phyloP scores from a whole-genome alignment of 1,140 invertebrate genomes.

The Metaphire vulgaris region DNA sequence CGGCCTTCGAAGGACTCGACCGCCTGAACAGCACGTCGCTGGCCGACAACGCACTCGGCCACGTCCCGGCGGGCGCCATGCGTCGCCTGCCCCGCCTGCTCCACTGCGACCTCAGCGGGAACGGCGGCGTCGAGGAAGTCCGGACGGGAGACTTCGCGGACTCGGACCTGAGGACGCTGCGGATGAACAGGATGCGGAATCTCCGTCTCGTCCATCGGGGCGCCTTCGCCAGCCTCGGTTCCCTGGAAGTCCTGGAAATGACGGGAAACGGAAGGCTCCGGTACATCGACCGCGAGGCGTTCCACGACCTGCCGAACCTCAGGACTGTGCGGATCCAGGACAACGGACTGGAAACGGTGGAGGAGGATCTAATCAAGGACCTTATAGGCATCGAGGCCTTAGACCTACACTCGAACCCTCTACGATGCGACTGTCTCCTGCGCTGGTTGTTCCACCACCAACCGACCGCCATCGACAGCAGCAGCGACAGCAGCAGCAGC shows the following conservation, averaged over 20 bases:
- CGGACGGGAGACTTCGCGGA: background rate
- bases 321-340: constrained; percentile 7
- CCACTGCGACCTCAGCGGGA: background rate
- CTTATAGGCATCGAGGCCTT: background rate
- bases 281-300: constrained; percentile 21
- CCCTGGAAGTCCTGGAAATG: background rate
- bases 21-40: background rate
- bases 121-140: background rate
- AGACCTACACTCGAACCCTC: constrained; percentile 12
- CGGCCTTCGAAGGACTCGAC: constrained; percentile 17
- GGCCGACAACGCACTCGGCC: constrained; percentile 6
- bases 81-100: background rate
- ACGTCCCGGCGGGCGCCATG: constrained; percentile 13
- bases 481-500: background rate
- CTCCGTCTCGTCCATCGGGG: no score
- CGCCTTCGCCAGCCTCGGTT: background rate
- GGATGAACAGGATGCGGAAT: background rate
- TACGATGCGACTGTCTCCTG: constrained; percentile 18
- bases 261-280: background rate
- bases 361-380: constrained; percentile 2
- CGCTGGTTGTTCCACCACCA: constrained; percentile 17
- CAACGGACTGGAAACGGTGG: constrained; percentile 19
- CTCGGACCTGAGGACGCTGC: constrained; percentile 1
- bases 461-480: background rate
- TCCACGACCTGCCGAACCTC: constrained; percentile 11